Evolutionary conservation across 2,797 vertebrate species (phyloP).

Genomic region (Molothrus ater): DNA sequence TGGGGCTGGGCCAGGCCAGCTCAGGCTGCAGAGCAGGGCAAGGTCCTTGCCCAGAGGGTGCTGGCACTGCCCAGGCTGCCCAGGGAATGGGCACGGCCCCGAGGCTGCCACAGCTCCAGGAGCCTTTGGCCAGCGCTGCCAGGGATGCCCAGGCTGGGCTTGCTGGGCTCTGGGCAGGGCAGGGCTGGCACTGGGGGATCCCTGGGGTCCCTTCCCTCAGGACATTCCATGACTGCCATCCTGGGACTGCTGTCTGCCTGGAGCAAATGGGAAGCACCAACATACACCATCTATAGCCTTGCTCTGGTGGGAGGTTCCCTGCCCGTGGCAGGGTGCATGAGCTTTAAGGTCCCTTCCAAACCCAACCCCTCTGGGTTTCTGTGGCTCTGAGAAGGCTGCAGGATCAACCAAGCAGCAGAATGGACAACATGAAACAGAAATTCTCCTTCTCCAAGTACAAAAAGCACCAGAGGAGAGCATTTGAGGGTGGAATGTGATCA

Average conservation of each 20-base stretch:
- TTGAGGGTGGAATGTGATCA: not conserved
- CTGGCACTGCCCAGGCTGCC: not conserved
- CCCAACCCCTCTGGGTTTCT: not conserved
- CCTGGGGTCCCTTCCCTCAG: not conserved
- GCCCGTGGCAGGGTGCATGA: not conserved
- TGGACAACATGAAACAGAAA: not conserved
- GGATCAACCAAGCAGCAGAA: not conserved
- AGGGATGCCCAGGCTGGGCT: not conserved
- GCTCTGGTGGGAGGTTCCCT: not conserved
- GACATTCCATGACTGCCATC: not conserved
- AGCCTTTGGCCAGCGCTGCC: not conserved
- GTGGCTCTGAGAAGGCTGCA: not conserved
- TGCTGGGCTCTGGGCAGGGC: not conserved
- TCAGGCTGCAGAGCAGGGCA: not conserved
- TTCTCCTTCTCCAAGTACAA: not conserved
- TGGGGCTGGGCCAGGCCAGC: not conserved
- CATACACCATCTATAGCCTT: not conserved
- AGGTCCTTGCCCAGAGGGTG: not conserved
- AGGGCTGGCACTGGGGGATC: not conserved
- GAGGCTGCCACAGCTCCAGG: not conserved
- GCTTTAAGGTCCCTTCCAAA: not conserved
- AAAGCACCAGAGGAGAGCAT: not conserved
- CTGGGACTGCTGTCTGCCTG: not conserved
- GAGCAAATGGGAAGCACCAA: not conserved
- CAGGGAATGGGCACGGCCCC: not conserved